Percentiles rank a stretch among this genome's conserved stretches.
Conservation (phyloP, 2,888 invertebrate genomes). For the Pristionchus mayeri region DNA sequence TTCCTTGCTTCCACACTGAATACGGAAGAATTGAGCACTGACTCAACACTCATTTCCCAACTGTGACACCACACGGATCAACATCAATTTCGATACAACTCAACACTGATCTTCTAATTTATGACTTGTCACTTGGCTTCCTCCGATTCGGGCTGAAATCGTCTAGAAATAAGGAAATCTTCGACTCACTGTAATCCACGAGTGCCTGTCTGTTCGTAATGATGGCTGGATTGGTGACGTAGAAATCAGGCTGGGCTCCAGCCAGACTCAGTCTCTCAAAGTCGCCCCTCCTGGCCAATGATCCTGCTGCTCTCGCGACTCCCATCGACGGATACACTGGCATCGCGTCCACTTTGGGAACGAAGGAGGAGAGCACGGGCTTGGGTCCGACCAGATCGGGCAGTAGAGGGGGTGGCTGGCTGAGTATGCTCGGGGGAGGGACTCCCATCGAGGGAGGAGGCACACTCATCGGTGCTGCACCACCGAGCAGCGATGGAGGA, state of each 20-base stretch:
- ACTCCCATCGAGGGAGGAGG: neutral
- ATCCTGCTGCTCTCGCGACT: neutral
- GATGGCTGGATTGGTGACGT: slow-evolving; percentile 45
- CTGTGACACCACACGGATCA: neutral
- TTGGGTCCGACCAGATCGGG: slow-evolving; percentile 46
- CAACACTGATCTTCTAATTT: neutral
- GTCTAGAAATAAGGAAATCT: neutral
- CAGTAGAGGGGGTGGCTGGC: too few relatives aligned
- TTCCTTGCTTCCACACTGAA: slow-evolving; percentile 49
- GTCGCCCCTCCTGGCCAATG: neutral
- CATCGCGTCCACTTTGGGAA: slow-evolving; percentile 49
- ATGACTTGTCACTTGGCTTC: neutral
- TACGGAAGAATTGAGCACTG: neutral
- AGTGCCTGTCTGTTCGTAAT: slow-evolving; percentile 41
- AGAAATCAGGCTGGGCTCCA: slow-evolving; percentile 32
- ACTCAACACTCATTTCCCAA: neutral
- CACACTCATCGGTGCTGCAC: neutral
- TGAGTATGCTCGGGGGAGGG: neutral
- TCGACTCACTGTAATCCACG: slow-evolving; percentile 48
- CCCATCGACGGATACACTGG: slow-evolving; percentile 37
- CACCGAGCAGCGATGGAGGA: slow-evolving; percentile 5
- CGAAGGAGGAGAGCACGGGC: slow-evolving; percentile 40
- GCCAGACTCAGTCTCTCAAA: slow-evolving; percentile 34
- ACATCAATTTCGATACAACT: neutral
- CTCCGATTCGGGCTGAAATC: neutral